Conservation (phyloP, 1,140 invertebrate species). For the Pemphigus obesinymphae region DNA sequence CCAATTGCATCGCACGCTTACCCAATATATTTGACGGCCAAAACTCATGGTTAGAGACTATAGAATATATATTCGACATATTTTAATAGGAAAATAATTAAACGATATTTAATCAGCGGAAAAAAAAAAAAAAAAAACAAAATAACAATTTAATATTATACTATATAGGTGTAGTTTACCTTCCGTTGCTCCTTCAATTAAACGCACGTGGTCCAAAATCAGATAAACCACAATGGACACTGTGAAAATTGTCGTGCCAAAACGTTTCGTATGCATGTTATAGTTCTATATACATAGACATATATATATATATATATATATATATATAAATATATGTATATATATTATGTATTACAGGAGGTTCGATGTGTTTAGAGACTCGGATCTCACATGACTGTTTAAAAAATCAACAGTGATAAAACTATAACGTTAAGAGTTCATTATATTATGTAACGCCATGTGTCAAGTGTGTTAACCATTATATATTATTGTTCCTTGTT, state of each 20-base stretch:
- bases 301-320: too few relatives aligned
- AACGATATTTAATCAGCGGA: not conserved
- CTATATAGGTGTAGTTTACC: not conserved
- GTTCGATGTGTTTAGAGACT: not conserved
- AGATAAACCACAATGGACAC: not conserved
- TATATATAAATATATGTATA: too few relatives aligned
- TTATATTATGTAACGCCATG: not conserved
- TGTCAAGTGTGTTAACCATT: constrained; percentile 22
- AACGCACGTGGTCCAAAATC: not conserved
- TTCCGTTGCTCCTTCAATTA: not conserved
- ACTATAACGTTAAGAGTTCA: constrained; percentile 29
- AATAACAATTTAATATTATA: not conserved
- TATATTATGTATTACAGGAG: too few relatives aligned
- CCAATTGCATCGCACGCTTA: constrained; percentile 35
- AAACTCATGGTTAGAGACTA: constrained; percentile 24
- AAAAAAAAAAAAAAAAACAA: not conserved
- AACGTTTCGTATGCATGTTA: not conserved
- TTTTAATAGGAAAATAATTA: not conserved
- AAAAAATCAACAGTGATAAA: constrained; percentile 32
- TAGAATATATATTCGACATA: not conserved
- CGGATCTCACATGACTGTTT: constrained; percentile 30
- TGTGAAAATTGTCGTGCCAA: not conserved
- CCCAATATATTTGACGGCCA: constrained; percentile 38
- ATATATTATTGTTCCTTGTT: constrained; percentile 36
- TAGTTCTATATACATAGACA: not conserved